Conservation (phyloP, 2,113 vertebrate species). For the Toxostoma redivivum region DNA sequence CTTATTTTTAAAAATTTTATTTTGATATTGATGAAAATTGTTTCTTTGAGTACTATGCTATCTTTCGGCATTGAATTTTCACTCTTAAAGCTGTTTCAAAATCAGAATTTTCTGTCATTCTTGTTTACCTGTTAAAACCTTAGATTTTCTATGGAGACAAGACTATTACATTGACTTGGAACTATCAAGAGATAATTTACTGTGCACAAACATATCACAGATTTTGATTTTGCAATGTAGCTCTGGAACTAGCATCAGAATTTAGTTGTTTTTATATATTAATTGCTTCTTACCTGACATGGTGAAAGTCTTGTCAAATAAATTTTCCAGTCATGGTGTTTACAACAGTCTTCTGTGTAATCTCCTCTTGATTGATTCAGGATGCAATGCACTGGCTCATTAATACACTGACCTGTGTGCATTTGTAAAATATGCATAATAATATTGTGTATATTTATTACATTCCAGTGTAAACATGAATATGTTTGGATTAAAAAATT, state of each 20-base stretch:
- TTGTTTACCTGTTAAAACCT: not conserved
- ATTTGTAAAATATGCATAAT: not conserved
- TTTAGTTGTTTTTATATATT: constrained; percentile 28
- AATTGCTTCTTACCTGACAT: constrained; percentile 29
- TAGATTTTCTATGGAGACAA: not conserved
- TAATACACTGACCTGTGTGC: not conserved
- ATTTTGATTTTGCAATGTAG: not conserved
- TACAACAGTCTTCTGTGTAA: not conserved
- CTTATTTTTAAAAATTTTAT: not conserved
- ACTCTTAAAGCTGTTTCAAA: not conserved
- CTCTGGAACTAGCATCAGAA: not conserved
- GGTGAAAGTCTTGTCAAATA: constrained; percentile 26
- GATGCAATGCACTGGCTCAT: not conserved
- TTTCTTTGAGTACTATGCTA: not conserved
- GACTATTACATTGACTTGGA: not conserved
- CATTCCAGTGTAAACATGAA: not conserved
- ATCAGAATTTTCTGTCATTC: not conserved
- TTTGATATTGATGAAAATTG: not conserved
- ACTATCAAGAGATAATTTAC: not conserved
- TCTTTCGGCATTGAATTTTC: not conserved
- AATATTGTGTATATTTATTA: constrained; percentile 7
- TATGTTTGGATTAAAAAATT: not conserved
- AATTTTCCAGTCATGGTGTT: constrained; percentile 40
- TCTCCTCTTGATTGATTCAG: constrained; percentile 26
- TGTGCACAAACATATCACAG: not conserved